Evolutionary conservation across 2,888 invertebrate species (phyloP), one percentile per base, ranked within the genome.

Genomic region (Agrotis puta): DNA sequence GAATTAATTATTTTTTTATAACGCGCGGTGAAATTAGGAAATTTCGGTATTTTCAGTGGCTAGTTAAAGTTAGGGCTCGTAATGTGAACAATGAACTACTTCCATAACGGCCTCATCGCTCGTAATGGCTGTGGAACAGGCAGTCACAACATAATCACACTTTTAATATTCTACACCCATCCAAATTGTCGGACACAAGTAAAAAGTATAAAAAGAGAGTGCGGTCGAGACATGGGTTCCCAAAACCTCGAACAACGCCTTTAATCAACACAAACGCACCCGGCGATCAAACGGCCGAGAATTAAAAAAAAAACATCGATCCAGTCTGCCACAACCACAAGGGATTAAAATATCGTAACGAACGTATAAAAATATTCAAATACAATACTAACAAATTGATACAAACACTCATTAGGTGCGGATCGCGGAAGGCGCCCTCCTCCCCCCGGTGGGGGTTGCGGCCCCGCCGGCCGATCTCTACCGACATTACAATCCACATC

Each of bases 351-450:
- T n/a, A n/a, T 94, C 92, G 92, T 95, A 95, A 95, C 95, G 94
- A 94, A 95, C 94, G 92, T 90, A 93, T 93, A 93, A 94, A 95
- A 95, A 95, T 95, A 95, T 95, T 95, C 95, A 95, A 95, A 96
- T 95, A 96, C 95, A 95, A 96, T 96, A 96, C 95, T 95, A 95
- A 95, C 96, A 95, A 96, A 96, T 95, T 96, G 96, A 96, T 96
- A 96, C 96, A 96, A 96, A 96, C 93, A 96, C 94, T 96, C 96
- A 96, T 95, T 96, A 95, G 95, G 92, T 89, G 91, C 88, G 92
- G 94, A 93, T 92, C 94, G 93, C 90, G 92, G 92, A 93, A 94
- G 93, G 92, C 91, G 90, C 88, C 85, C 88, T 88, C 88, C 72
- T 90, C 88, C 84, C 88, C 88, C 88, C 70, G 69, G 67, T 43